These are phyloP conservation scores for Amblyopsis rosae DNA, from an alignment of 2,113 vertebrate genomes.

Conservation along the genomic window DNA sequence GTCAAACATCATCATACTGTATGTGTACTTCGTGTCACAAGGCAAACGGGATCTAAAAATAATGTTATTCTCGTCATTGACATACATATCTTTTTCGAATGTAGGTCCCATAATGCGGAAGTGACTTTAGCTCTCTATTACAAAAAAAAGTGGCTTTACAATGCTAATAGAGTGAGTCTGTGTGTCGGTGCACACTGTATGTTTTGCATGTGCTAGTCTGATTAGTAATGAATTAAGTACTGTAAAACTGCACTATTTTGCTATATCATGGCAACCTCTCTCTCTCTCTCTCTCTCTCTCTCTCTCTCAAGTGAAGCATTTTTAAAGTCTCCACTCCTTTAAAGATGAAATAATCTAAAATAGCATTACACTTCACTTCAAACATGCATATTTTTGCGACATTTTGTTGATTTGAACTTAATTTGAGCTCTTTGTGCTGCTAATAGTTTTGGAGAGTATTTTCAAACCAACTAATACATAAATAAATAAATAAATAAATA, in stretches of 20 bases:
- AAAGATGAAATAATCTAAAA: slow-evolving; percentile 55
- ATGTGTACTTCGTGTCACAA: too few species aligned
- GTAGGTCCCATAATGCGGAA: too few species aligned
- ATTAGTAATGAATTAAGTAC: slow-evolving; percentile 24
- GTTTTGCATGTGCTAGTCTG: not conserved
- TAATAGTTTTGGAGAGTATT: slow-evolving; percentile 35
- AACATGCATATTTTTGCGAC: slow-evolving; percentile 5
- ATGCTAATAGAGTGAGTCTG: slow-evolving; percentile 10
- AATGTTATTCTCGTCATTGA: too few species aligned
- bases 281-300: slow-evolving; percentile 19
- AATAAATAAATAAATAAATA: slow-evolving; percentile 27
- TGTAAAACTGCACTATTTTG: slow-evolving; percentile 17
- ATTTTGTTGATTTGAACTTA: slow-evolving; percentile 41
- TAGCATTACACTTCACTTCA: slow-evolving; percentile 28
- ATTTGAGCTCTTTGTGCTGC: slow-evolving; percentile 16
- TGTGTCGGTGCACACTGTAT: not conserved
- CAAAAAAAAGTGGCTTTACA: slow-evolving; percentile 11
- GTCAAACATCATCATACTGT: too few species aligned
- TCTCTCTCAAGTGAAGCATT: slow-evolving; percentile 49
- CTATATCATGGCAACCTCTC: slow-evolving; percentile 23
- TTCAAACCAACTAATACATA: slow-evolving; percentile 55
- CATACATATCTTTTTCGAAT: too few species aligned
- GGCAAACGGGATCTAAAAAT: too few species aligned
- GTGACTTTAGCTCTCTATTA: too few species aligned
- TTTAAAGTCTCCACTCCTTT: slow-evolving; percentile 41